Evolutionary conservation across 2,797 vertebrate species (phyloP).

Genomic region (Podargus strigoides): DNA sequence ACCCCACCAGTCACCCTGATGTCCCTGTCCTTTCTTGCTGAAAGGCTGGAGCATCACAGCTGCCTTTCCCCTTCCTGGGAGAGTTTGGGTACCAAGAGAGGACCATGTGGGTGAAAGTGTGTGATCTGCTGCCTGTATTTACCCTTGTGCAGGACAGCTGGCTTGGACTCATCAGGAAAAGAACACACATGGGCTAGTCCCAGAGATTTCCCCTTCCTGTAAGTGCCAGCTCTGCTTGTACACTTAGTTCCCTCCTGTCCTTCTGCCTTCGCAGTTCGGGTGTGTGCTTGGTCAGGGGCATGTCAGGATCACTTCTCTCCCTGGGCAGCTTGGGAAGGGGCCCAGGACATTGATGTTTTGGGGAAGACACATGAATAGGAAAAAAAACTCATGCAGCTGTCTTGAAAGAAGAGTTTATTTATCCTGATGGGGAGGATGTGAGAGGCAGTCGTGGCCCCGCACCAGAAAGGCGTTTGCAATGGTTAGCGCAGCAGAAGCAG

Average conservation of each 20-base stretch:
- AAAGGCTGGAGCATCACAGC: background rate
- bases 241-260: background rate
- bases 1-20: background rate
- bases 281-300: background rate
- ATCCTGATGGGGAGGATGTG: background rate
- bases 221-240: background rate
- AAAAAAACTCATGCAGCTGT: background rate
- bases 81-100: background rate
- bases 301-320: background rate
- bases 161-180: background rate
- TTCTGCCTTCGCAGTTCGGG: background rate
- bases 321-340: background rate
- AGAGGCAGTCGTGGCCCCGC: background rate
- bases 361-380: background rate
- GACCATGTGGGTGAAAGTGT: background rate
- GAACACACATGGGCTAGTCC: background rate
- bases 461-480: background rate
- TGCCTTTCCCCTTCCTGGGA: background rate
- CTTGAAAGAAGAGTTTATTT: conserved; percentile 6
- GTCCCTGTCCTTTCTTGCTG: background rate
- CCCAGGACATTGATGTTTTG: background rate
- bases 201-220: background rate
- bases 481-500: background rate
- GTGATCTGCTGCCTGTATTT: background rate
- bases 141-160: background rate